Evolutionary conservation across 2,888 invertebrate genomes (phyloP).

Genomic region (Macrophya annulata): DNA sequence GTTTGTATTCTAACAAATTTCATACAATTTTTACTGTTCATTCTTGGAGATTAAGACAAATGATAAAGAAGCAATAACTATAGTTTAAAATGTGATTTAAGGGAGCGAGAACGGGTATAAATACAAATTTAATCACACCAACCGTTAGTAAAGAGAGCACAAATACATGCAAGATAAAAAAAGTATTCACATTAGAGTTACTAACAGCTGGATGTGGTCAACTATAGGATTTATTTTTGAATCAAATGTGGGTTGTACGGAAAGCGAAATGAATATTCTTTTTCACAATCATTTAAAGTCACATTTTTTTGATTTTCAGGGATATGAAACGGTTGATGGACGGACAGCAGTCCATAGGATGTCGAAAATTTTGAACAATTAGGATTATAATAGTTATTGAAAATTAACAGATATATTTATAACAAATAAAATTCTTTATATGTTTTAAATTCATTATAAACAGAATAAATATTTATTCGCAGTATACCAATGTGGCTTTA

Average conservation of each 20-base stretch:
- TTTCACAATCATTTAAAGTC: background rate
- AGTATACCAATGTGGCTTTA: background rate
- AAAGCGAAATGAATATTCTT: slow-evolving; percentile 12
- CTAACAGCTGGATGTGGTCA: slow-evolving; percentile 40
- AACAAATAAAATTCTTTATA: background rate
- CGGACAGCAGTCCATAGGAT: background rate
- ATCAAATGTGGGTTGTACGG: background rate
- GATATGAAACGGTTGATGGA: slow-evolving; percentile 14
- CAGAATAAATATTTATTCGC: background rate
- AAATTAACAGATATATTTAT: slow-evolving; percentile 26
- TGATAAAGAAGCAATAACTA: slow-evolving; percentile 2
- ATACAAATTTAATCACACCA: slow-evolving; percentile 12
- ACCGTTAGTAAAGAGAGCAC: slow-evolving; percentile 51
- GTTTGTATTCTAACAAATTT: background rate
- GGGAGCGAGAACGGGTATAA: background rate
- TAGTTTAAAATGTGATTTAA: background rate
- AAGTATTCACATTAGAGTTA: slow-evolving; percentile 47
- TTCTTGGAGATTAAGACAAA: background rate
- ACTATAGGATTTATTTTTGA: background rate
- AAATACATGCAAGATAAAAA: slow-evolving; percentile 49
- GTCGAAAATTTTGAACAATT: background rate
- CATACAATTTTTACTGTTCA: slow-evolving; percentile 1
- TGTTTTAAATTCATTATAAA: background rate
- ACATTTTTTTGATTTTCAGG: background rate
- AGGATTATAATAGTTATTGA: slow-evolving; percentile 32